Base-by-base conservation (phyloP, 2,888 invertebrate species). In the Protula sp. region DNA sequence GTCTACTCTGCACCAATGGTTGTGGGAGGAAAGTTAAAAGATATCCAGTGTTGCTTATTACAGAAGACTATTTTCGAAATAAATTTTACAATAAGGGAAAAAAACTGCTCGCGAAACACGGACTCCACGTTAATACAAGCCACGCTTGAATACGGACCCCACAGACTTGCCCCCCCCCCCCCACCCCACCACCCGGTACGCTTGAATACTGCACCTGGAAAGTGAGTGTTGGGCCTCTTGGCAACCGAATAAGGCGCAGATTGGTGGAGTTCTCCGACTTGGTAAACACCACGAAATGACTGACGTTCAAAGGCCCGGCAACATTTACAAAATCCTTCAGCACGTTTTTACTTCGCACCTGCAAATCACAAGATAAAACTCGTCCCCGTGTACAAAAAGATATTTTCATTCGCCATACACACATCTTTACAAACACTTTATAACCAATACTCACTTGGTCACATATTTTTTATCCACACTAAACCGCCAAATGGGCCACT, bases 311-410 rank as follows among this genome's bases (percentile, higher is more conserved):
- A 63, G 89, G 86, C 3, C 94, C 91, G 3, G 97, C 91, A 55
- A 97, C 85, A 2, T 91, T 88, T 0, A 97, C 87, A 81, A 94
- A 98, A 82, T 99, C 99, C 78, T 95, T 95, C 47, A 99, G 86
- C n/a, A 89, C 88, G 82, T 98, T 98, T 70, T 88, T 89, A 79
- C 91, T 93, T 57, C 89, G 85, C 74, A 90, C 91, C 90, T 91
- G 75, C 56, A n/a, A n/a, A n/a, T n/a, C n/a, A 73, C 72, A 62
- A 28, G 47, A n/a, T 22, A 27, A 26, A 38, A 38, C 45, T 14
- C 45, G 19, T 19, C n/a, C n/a, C n/a, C n/a, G n/a, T 38, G 45
- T 14, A 38, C 45, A 9, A 9, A 9, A 14, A 38, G 19, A 38
- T 38, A 19, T 38, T 38, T 9, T 38, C 45, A 38, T 38, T 38